Evolutionary conservation across 2,888 invertebrate genomes (phyloP).

Genomic region (Agonum fuliginosum): DNA sequence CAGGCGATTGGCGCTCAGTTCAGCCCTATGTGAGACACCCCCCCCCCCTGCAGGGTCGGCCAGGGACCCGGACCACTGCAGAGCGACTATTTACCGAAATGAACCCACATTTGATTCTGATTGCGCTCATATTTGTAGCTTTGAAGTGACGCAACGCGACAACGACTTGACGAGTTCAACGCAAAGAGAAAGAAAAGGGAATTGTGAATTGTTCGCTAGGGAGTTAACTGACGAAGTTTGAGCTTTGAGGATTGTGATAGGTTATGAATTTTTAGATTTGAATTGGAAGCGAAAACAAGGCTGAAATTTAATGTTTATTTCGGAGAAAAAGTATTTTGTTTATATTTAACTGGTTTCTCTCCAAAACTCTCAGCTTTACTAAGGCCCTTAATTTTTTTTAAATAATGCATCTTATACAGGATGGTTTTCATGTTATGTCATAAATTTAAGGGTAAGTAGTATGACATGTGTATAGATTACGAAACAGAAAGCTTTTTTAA

Average conservation of each 20-base stretch:
- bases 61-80: slow-evolving; percentile 34
- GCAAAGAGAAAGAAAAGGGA: background rate
- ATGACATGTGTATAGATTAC: too few relatives aligned
- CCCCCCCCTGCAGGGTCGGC: background rate
- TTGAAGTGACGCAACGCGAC: slow-evolving; percentile 67
- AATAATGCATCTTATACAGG: too few relatives aligned
- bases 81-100: slow-evolving; percentile 69
- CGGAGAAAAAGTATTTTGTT: too few relatives aligned
- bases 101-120: slow-evolving; percentile 71
- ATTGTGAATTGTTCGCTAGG: slow-evolving; percentile 27
- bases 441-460: too few relatives aligned
- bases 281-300: too few relatives aligned
- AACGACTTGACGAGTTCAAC: background rate
- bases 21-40: slow-evolving; percentile 60
- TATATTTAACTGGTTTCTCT: too few relatives aligned
- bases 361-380: too few relatives aligned
- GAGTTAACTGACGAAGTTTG: too few relatives aligned
- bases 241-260: background rate
- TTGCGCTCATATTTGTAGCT: slow-evolving; percentile 70
- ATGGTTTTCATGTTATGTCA: too few relatives aligned
- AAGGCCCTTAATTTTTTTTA: too few relatives aligned
- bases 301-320: too few relatives aligned
- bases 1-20: slow-evolving; percentile 63
- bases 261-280: slow-evolving; percentile 11
- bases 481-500: too few relatives aligned